Percentiles rank a stretch among this genome's conserved stretches.
Conservation (phyloP, 2,113 vertebrate species). For the Mystacornis crossleyi region DNA sequence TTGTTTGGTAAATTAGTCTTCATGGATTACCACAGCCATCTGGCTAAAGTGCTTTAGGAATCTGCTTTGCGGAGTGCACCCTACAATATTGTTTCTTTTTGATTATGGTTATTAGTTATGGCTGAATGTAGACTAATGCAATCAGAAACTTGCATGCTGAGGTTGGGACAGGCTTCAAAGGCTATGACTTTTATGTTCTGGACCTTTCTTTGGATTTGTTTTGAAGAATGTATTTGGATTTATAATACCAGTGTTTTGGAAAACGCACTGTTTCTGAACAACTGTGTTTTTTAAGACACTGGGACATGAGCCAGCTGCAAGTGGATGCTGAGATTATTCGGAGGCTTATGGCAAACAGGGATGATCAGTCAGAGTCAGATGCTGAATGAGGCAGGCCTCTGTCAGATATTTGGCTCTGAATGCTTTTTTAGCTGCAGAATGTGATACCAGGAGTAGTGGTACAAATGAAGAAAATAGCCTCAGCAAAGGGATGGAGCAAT, state of each 20-base stretch:
- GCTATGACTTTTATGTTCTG: neutral
- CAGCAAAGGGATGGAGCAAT: neutral
- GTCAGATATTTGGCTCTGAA: neutral
- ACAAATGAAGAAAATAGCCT: neutral
- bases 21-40: constrained; percentile 8
- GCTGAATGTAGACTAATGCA: neutral
- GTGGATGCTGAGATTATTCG: constrained; percentile 13
- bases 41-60: constrained; percentile 2
- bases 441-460: neutral
- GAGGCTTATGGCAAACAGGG: neutral
- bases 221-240: neutral
- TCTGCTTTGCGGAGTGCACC: neutral
- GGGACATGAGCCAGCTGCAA: neutral
- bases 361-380: constrained; percentile 10
- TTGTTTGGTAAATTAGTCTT: constrained; percentile 36
- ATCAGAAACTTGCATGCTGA: neutral
- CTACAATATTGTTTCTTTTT: neutral
- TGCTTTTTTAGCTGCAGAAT: neutral
- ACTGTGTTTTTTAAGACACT: neutral
- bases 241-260: neutral
- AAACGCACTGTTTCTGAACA: neutral
- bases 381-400: neutral
- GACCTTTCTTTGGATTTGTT: neutral
- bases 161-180: constrained; percentile 1
- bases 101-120: neutral